A percentile compares a stretch with the other conserved stretches of the same genome.
These are phyloP conservation scores for Dipus sagitta DNA, from an alignment of 2,797 vertebrate genomes.

Conservation along the genomic window DNA sequence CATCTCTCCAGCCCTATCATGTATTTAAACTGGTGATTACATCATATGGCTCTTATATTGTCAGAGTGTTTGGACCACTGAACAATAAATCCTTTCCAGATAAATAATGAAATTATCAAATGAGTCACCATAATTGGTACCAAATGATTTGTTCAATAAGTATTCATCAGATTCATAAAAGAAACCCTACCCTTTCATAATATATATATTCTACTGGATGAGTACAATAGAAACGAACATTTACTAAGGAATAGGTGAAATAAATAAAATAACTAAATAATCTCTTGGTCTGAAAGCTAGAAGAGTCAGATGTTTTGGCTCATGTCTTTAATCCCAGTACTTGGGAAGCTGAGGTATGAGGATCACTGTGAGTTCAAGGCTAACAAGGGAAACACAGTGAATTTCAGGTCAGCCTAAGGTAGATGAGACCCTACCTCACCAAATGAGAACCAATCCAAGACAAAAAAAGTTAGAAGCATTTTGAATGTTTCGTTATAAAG, in stretches of 20 bases:
- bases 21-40: background rate
- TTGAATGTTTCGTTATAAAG: too few species aligned
- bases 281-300: background rate
- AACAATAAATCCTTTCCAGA: background rate
- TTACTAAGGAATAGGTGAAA: background rate
- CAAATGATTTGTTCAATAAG: background rate
- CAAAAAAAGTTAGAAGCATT: too few species aligned
- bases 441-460: too few species aligned
- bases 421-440: background rate
- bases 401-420: too few species aligned
- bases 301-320: too few species aligned
- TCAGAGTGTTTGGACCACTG: background rate
- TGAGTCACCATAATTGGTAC: background rate
- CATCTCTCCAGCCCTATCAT: too few species aligned
- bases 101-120: background rate
- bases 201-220: background rate
- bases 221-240: background rate
- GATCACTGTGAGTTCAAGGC: too few species aligned
- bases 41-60: background rate
- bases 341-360: too few species aligned
- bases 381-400: too few species aligned
- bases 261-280: slow-evolving; percentile 34
- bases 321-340: too few species aligned
- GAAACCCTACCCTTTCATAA: background rate
- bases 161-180: background rate